Evolutionary conservation across 2,797 vertebrate genomes (phyloP), one percentile per base, ranked within the genome.

Genomic region (Neosalanx taihuensis): DNA sequence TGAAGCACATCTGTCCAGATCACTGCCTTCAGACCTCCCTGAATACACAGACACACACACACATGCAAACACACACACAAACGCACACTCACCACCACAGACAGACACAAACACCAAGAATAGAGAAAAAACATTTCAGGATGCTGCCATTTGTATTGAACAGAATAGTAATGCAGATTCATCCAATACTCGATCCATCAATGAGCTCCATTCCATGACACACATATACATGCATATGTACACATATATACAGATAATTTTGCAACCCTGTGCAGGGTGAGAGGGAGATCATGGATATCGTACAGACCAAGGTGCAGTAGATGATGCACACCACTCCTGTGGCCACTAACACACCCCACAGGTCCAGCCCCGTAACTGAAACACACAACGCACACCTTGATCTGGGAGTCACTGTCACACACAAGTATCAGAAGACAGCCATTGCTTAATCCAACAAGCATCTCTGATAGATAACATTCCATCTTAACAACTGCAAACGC

Each of bases 21-120:
- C n/a, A 94, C 94, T 17, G 94, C 94, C 80, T 94, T 94, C 76
- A 94, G 85, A 1, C 94, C 94, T 2, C 94, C 94, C 94, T 94
- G 77, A n/a, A 77, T 81, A 66, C 57, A 41, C 6, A 12, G 30
- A 59, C 51, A 23, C 0, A 35, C 17, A 23, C 3, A 13, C 37
- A 71, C 46, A 63, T 0, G 1, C 15, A 1, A 17, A 58, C n/a
- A 59, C 12, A 26, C 4, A 65, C 23, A 26, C 64, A 66, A 1
- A 17, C 53, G n/a, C n/a, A 58, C 57, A 61, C 59, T 12, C 23
- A 29, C 10, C 12, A 10, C 12, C n/a, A 60, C 23, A 26, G 3
- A 30, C 59, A 26, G 9, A 61, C n/a, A 61, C 60, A 72, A 6
- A 7, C 30, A 75, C 1, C 18, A 23, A 58, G n/a, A 58, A 9